Base-by-base conservation (phyloP, 1,140 invertebrate species). In the Doryteuthis pealeii region DNA sequence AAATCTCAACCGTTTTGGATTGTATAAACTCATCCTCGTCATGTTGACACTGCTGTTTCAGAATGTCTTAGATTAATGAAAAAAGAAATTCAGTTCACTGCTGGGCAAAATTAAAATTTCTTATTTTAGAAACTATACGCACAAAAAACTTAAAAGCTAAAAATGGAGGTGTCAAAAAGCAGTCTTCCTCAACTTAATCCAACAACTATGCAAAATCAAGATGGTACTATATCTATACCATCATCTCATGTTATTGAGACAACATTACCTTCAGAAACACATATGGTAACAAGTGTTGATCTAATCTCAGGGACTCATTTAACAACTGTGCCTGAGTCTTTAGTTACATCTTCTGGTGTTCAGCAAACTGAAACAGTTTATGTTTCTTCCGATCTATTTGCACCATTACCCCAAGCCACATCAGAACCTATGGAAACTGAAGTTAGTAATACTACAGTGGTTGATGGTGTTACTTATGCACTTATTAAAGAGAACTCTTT, bases 391-490 rank as follows among this genome's bases (percentile, higher is more conserved):
- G 54, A 62, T 5, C 18, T 62, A 22, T 62, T 62, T 28, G 26
- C 54, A n/a, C 18, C 54, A 62, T 62, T 62, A 62, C 18, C 54
- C 10, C 54, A 62, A 62, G 54, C 18, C 5, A 12, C 10, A 0
- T 62, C 54, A 62, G 18, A 12, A 12, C 22, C 5, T 15, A 12
- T 15, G 18, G 54, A 62, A 62, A 62, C 54, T 2, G 54, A 62
- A 62, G 54, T 62, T 15, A 62, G 10, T 22, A 62, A 28, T 62
- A 62, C 54, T 6, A 62, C 54, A 15, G 35, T 40, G 35, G 22
- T 62, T 62, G 54, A 28, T 62, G 54, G 54, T 0, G 54, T 62
- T 62, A 62, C 54, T 62, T 62, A 62, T 62, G 54, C 54, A 14
- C 26, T 62, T 62, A 62, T 62, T 28, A 62, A 62, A 62, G 54